Conservation (phyloP, 2,888 invertebrate species). For the Andricus quercusramuli region DNA sequence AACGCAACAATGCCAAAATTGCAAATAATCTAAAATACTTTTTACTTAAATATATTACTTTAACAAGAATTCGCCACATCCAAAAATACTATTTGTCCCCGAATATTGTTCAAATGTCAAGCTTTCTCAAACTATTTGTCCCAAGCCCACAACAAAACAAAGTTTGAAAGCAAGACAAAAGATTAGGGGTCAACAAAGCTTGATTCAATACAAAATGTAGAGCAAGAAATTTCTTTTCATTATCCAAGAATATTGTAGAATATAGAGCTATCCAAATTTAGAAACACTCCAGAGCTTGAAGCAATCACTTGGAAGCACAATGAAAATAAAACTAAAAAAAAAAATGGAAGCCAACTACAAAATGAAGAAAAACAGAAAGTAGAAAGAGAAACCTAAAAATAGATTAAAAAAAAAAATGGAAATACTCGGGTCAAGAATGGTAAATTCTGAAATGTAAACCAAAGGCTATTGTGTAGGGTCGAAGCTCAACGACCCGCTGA, state of each 20-base stretch:
- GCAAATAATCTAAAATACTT: not conserved
- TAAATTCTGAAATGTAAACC: not conserved
- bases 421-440: not conserved
- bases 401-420: not conserved
- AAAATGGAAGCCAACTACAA: not conserved
- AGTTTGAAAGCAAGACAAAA: too few relatives aligned
- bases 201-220: too few relatives aligned
- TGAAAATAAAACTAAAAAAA: not conserved
- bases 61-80: not conserved
- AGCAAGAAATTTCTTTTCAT: too few relatives aligned
- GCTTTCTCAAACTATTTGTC: too few relatives aligned
- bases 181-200: too few relatives aligned
- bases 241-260: too few relatives aligned
- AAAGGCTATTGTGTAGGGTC: constrained; percentile 1
- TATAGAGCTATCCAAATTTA: too few relatives aligned
- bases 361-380: not conserved
- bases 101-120: too few relatives aligned
- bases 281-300: too few relatives aligned
- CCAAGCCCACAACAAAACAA: too few relatives aligned
- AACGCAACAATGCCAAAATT: too few relatives aligned
- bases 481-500: constrained; percentile 23
- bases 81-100: not conserved
- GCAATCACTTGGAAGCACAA: too few relatives aligned
- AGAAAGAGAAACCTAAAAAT: not conserved
- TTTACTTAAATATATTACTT: not conserved